Evolutionary conservation across 2,113 vertebrate genomes (phyloP).

Genomic region (Thinocorus orbignyianus): DNA sequence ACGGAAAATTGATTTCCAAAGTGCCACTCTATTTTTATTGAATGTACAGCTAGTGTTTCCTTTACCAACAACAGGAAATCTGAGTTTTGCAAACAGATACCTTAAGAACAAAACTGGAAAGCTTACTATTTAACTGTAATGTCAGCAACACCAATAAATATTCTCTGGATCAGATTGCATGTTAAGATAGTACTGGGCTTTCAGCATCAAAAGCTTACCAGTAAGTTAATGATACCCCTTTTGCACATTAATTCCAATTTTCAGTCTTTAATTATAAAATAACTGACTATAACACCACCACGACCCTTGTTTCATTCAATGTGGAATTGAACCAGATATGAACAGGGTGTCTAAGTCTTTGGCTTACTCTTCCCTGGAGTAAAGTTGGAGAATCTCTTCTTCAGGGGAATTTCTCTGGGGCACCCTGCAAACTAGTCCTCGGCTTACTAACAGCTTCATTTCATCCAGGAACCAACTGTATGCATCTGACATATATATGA

Average conservation of each 20-base stretch:
- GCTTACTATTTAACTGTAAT: background rate
- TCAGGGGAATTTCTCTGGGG: background rate
- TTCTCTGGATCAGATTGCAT: background rate
- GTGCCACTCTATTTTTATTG: background rate
- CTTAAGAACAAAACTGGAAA: background rate
- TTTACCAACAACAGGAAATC: background rate
- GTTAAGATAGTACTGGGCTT: background rate
- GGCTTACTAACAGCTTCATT: background rate
- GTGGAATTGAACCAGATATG: background rate
- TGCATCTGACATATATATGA: background rate
- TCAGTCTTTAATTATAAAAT: background rate
- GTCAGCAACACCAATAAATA: background rate
- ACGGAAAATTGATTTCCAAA: conserved; percentile 1
- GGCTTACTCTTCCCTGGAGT: background rate
- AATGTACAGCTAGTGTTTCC: background rate
- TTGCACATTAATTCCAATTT: background rate
- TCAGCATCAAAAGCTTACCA: background rate
- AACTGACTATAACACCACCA: background rate
- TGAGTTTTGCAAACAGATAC: background rate
- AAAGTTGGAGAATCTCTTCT: background rate
- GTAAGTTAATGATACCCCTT: background rate
- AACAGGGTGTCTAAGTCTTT: background rate
- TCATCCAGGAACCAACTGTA: background rate
- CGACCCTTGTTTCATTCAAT: background rate
- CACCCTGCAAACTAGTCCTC: background rate